Percentiles rank a stretch among this genome's conserved stretches.
These are phyloP conservation scores for Autographa pulchrina DNA, from an alignment of 2,888 invertebrate species.

Conservation along the genomic window DNA sequence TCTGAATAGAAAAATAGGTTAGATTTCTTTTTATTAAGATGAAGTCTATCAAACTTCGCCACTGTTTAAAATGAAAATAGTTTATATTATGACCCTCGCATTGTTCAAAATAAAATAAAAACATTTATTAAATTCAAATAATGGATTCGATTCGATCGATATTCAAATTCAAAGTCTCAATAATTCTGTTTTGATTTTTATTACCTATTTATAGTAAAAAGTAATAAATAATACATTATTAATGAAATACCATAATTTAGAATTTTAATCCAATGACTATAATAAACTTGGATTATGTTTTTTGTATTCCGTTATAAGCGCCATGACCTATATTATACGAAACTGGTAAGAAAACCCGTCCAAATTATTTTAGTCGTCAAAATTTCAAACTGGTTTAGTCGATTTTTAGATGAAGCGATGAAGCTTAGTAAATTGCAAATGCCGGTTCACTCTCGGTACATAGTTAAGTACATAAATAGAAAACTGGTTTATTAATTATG, in stretches of 20 bases:
- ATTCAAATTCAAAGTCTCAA: too few species aligned
- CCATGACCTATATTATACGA: slow-evolving; percentile 48
- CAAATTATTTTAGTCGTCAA: slow-evolving; percentile 24
- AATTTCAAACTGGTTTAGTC: slow-evolving; percentile 39
- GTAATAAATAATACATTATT: too few species aligned
- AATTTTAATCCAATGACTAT: slow-evolving; percentile 17
- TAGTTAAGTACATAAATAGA: slow-evolving; percentile 5
- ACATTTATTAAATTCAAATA: too few species aligned
- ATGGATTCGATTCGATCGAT: too few species aligned
- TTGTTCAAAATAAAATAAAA: too few species aligned
- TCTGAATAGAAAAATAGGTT: not conserved
- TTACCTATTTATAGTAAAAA: too few species aligned
- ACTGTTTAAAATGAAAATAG: too few species aligned
- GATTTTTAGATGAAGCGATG: slow-evolving; percentile 26
- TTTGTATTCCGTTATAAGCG: slow-evolving; percentile 37
- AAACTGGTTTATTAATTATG: slow-evolving; percentile 6
- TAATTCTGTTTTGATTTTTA: too few species aligned
- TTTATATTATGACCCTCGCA: too few species aligned
- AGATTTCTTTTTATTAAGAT: not conserved
- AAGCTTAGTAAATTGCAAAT: slow-evolving; percentile 22
- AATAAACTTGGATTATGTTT: slow-evolving; percentile 11
- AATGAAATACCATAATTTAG: not conserved
- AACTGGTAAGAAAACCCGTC: slow-evolving; percentile 52
- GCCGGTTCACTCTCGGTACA: not conserved
- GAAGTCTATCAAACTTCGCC: too few species aligned